Percentiles rank a stretch among this genome's conserved stretches.
phyloP scores from a whole-genome alignment of 2,797 vertebrate genomes.

The Eleutherodactylus coqui region DNA sequence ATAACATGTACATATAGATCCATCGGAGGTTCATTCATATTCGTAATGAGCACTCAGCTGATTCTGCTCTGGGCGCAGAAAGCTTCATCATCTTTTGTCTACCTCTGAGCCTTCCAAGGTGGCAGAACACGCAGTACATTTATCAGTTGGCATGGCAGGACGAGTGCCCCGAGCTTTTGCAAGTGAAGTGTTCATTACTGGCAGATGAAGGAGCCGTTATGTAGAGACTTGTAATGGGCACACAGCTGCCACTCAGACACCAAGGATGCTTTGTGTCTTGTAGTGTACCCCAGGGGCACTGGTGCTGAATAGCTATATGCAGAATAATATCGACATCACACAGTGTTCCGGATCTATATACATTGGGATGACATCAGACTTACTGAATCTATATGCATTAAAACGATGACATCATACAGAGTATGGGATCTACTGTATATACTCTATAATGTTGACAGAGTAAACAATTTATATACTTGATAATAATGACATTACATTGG shows the following conservation, averaged over 20 bases:
- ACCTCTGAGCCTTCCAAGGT: conserved; percentile 33
- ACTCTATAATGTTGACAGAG: not conserved
- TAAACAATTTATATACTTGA: too few species aligned
- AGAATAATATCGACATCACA: not conserved
- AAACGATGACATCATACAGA: not conserved
- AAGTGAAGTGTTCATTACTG: conserved; percentile 48
- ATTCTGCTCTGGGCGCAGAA: conserved; percentile 14
- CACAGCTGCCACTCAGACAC: conserved; percentile 13
- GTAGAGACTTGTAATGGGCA: not conserved
- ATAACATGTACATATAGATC: not conserved
- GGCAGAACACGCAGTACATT: conserved; percentile 41
- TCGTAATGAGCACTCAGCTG: not conserved
- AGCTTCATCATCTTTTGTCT: conserved; percentile 6
- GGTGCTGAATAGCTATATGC: not conserved
- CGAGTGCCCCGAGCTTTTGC: conserved; percentile 3
- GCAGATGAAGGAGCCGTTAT: conserved; percentile 45
- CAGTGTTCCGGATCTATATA: not conserved
- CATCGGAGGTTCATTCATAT: conserved; percentile 33
- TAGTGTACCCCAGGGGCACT: not conserved
- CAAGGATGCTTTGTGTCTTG: not conserved
- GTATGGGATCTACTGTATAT: not conserved
- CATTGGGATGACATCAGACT: too few species aligned
- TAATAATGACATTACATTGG: not conserved
- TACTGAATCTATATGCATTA: not conserved
- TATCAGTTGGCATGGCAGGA: conserved; percentile 31